phyloP scores from a whole-genome alignment of 1,140 invertebrate genomes.

The Caerostris darwini region DNA sequence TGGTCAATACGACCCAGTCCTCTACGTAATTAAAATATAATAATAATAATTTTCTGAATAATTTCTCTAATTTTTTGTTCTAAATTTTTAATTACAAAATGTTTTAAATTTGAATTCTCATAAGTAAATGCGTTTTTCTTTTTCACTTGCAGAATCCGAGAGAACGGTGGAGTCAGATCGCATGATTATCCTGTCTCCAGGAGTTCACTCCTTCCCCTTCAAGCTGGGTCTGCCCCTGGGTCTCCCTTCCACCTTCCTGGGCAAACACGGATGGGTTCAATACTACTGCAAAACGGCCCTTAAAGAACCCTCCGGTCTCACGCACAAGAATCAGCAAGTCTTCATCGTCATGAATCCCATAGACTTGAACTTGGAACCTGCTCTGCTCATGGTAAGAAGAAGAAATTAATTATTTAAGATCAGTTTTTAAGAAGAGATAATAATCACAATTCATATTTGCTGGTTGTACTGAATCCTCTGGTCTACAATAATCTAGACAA shows the following conservation, averaged over 20 bases:
- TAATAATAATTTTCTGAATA: too few species aligned
- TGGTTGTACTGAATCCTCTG: accelerated
- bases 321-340: constrained; percentile 97
- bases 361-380: constrained; percentile 94
- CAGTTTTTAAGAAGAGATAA: accelerated
- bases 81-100: too few species aligned
- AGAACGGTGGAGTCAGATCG: constrained; percentile 69
- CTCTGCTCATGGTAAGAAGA: constrained; percentile 90
- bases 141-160: constrained; percentile 42
- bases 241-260: constrained; percentile 95
- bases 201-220: constrained; percentile 97
- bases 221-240: constrained; percentile 94
- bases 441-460: not conserved
- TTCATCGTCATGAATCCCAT: constrained; percentile 98
- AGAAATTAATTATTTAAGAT: not conserved
- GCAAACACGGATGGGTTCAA: constrained; percentile 97
- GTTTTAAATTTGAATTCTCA: too few species aligned
- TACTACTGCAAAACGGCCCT: constrained; percentile 96
- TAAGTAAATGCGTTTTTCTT: not conserved
- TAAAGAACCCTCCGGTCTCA: constrained; percentile 92
- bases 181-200: constrained; percentile 89
- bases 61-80: too few species aligned
- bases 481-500: not conserved
- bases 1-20: too few species aligned
- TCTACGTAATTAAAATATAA: too few species aligned